A percentile compares a stretch with the other conserved stretches of the same genome.
phyloP scores from a whole-genome alignment of 1,140 invertebrate genomes.

The Rhopalosiphum padi region DNA sequence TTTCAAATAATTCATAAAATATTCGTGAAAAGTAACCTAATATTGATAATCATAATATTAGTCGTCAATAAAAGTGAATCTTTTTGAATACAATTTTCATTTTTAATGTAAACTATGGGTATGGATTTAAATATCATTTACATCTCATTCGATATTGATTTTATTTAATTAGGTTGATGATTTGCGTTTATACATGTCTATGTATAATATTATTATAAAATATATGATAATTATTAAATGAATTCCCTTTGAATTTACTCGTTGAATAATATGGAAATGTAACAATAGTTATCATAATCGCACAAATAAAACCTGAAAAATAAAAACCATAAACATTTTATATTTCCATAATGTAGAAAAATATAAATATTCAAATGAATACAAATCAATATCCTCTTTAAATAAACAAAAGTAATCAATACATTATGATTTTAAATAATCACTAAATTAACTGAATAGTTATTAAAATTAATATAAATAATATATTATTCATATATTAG shows the following conservation, averaged over 20 bases:
- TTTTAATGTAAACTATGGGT: neutral
- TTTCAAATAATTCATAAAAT: neutral
- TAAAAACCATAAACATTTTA: neutral
- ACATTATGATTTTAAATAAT: neutral
- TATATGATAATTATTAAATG: neutral
- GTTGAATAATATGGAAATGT: neutral
- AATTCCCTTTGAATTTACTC: neutral
- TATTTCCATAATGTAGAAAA: neutral
- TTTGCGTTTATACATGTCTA: neutral
- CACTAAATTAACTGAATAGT: too few species aligned
- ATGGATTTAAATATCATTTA: neutral
- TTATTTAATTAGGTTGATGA: neutral
- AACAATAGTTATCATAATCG: neutral
- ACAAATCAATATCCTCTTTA: neutral
- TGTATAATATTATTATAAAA: neutral
- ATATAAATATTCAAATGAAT: too few species aligned
- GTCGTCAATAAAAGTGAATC: neutral
- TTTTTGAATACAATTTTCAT: neutral
- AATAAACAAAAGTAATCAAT: neutral
- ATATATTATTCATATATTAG: neutral
- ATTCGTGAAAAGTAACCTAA: neutral
- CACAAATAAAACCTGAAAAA: neutral
- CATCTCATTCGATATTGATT: neutral
- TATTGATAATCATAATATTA: slow-evolving; percentile 7
- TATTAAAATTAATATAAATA: neutral